phyloP scores from a whole-genome alignment of 2,797 vertebrate species.

The Tinamus major region DNA sequence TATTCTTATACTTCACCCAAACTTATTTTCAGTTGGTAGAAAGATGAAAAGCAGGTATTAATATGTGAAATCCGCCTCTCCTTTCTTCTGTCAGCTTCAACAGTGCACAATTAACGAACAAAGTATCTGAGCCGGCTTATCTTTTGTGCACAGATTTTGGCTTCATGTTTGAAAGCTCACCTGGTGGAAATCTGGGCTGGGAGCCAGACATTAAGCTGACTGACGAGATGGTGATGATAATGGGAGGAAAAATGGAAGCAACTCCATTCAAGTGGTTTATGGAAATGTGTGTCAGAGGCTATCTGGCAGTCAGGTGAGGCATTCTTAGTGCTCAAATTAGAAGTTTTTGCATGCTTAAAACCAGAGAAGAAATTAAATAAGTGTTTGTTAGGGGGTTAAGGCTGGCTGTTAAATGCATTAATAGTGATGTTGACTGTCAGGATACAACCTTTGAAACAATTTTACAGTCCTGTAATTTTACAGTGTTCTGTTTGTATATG shows the following conservation, averaged over 20 bases:
- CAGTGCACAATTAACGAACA: background rate
- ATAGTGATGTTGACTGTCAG: background rate
- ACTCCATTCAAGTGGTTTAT: constrained; percentile 99
- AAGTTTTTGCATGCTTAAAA: background rate
- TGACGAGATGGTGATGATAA: constrained; percentile 99
- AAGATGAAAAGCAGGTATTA: background rate
- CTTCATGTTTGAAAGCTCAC: constrained; percentile 99
- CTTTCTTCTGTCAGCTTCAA: constrained; percentile 20
- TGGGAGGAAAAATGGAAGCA: constrained; percentile 98
- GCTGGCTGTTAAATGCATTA: background rate
- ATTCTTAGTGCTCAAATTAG: background rate
- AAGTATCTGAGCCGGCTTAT: background rate
- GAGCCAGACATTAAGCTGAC: constrained; percentile 98
- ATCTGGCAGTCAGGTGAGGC: constrained; percentile 93
- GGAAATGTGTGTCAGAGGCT: constrained; percentile 98
- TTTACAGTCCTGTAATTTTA: background rate
- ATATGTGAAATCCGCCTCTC: background rate
- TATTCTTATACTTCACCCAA: background rate
- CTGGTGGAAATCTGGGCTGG: constrained; percentile 96
- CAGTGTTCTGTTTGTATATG: background rate
- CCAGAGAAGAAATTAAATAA: background rate
- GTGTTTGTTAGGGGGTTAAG: background rate
- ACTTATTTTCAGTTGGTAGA: background rate
- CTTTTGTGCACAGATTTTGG: constrained; percentile 88
- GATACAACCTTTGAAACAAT: background rate